These are phyloP conservation scores for Catostomus latipinnis DNA, from an alignment of 2,797 vertebrate species.

Conservation along the genomic window DNA sequence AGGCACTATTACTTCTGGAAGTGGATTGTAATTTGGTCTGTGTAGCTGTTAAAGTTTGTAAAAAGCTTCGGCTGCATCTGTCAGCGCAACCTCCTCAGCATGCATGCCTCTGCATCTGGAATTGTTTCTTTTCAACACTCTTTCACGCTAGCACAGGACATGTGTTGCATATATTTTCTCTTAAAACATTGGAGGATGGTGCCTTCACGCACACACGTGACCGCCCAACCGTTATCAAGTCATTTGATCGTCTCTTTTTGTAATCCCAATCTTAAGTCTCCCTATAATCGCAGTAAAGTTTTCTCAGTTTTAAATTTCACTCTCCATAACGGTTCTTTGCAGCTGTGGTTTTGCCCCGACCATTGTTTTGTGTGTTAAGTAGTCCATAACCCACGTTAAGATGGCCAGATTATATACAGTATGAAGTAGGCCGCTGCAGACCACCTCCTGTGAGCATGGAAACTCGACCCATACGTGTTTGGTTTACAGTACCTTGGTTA, in stretches of 20 bases:
- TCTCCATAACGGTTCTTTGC: constrained; percentile 29
- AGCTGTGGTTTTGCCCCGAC: constrained; percentile 24
- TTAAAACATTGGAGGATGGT: constrained; percentile 45
- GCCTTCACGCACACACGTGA: constrained; percentile 27
- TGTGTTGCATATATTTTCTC: constrained; percentile 51
- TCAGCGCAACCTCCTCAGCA: constrained; percentile 44
- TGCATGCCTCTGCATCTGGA: constrained; percentile 44
- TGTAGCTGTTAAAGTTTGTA: constrained; percentile 28
- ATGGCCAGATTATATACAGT: constrained; percentile 61
- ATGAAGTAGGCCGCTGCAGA: constrained; percentile 62
- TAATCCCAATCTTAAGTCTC: constrained; percentile 44
- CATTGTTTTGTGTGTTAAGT: constrained; percentile 44
- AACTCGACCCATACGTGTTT: constrained; percentile 34
- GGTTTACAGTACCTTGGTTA: constrained; percentile 51
- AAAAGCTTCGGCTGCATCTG: constrained; percentile 38
- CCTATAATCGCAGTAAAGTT: constrained; percentile 39
- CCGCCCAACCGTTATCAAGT: constrained; percentile 38
- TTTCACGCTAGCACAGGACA: constrained; percentile 22
- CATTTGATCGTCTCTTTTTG: constrained; percentile 45
- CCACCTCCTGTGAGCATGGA: constrained; percentile 64
- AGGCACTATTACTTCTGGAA: not conserved
- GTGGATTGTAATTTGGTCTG: constrained; percentile 28
- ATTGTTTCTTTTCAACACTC: constrained; percentile 53
- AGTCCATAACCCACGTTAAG: constrained; percentile 50
- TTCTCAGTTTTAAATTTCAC: constrained; percentile 50